Conservation (phyloP, 2,888 invertebrate genomes). For the Apamea anceps region DNA sequence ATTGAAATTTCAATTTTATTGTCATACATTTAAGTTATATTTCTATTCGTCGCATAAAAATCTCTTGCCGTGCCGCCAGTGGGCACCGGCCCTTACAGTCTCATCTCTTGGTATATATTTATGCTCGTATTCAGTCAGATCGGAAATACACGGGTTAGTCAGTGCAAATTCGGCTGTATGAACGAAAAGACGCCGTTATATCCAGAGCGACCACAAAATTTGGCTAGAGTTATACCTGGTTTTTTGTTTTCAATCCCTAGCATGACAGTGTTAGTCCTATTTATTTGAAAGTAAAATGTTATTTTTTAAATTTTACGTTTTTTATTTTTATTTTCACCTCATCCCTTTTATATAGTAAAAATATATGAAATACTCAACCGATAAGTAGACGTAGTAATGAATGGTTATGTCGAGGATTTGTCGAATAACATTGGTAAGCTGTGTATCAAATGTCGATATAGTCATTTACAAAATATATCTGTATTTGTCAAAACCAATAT, state of each 20-base stretch:
- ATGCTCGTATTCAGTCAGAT: not conserved
- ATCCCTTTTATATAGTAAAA: conserved; percentile 35
- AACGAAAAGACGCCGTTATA: not conserved
- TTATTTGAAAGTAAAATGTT: conserved; percentile 84
- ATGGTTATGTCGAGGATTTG: conserved; percentile 5
- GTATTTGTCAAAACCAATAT: not conserved
- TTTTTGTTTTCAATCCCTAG: conserved; percentile 59
- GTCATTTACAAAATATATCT: not conserved
- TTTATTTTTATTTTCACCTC: conserved; percentile 64
- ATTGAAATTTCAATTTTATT: too few species aligned
- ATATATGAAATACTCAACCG: not conserved
- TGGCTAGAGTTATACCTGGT: conserved; percentile 16
- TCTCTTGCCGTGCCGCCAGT: too few species aligned
- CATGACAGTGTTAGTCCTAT: conserved; percentile 75
- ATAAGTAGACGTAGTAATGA: conserved; percentile 26
- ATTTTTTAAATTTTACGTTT: conserved; percentile 78
- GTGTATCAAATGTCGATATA: conserved; percentile 20
- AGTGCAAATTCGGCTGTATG: not conserved
- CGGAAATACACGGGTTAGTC: not conserved
- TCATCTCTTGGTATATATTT: not conserved
- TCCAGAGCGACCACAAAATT: not conserved
- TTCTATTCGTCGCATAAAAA: too few species aligned
- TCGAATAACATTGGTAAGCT: conserved; percentile 17
- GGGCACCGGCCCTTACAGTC: too few species aligned
- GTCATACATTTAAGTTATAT: too few species aligned